These are phyloP conservation scores for Unio delphinus DNA, from an alignment of 2,888 invertebrate species.

Conservation along the genomic window DNA sequence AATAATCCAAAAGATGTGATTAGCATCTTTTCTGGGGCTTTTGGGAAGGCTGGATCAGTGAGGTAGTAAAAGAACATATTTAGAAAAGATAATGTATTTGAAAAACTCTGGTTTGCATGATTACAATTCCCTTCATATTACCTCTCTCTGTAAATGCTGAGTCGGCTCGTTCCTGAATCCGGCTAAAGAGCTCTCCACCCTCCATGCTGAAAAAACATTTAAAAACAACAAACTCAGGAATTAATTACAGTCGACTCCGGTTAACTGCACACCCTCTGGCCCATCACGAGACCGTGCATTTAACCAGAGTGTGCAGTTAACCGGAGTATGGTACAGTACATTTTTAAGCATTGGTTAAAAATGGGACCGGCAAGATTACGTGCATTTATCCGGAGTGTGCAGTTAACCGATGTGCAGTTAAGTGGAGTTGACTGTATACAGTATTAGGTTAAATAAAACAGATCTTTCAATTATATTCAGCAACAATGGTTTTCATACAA, in stretches of 20 bases:
- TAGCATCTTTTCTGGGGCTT: too few species aligned
- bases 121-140: slow-evolving; percentile 57
- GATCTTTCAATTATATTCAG: background rate
- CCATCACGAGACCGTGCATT: too few species aligned
- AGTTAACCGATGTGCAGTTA: too few species aligned
- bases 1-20: too few species aligned
- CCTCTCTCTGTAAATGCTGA: slow-evolving; percentile 96
- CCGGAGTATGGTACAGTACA: too few species aligned
- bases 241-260: background rate
- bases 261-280: too few species aligned
- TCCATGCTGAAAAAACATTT: slow-evolving; percentile 80
- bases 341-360: too few species aligned
- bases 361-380: too few species aligned
- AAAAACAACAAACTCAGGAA: background rate
- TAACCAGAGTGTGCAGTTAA: too few species aligned
- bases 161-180: slow-evolving; percentile 95
- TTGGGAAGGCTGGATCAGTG: too few species aligned
- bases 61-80: background rate
- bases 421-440: too few species aligned
- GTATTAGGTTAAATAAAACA: background rate
- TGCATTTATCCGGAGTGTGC: too few species aligned
- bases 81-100: background rate
- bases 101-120: background rate
- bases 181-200: slow-evolving; percentile 96
- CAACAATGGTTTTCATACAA: background rate